Evolutionary conservation across 2,888 invertebrate genomes (phyloP).

Genomic region (Congeria kusceri): DNA sequence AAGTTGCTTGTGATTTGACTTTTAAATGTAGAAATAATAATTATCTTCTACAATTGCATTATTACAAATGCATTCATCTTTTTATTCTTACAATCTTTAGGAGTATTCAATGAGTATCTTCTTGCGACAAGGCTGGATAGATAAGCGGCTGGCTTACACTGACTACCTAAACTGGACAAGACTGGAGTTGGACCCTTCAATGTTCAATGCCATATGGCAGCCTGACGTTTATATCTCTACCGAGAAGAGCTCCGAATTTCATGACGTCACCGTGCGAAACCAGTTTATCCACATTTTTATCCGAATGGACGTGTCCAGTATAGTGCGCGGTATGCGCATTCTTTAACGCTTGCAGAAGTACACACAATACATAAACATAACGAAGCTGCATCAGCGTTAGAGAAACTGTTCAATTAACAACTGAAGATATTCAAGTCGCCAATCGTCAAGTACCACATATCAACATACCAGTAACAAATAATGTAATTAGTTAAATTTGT

Average conservation of each 20-base stretch:
- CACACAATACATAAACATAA: not conserved
- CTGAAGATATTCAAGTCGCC: too few relatives aligned
- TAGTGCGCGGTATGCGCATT: conserved; percentile 46
- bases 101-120: conserved; percentile 59
- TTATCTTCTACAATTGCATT: too few relatives aligned
- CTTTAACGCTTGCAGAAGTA: not conserved
- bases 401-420: too few relatives aligned
- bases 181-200: conserved; percentile 25
- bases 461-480: too few relatives aligned
- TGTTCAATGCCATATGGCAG: conserved; percentile 26
- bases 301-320: conserved; percentile 46
- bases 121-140: conserved; percentile 50
- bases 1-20: too few relatives aligned
- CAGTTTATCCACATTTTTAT: conserved; percentile 45
- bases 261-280: conserved; percentile 48
- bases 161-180: conserved; percentile 23
- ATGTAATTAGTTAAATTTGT: too few relatives aligned
- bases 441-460: too few relatives aligned
- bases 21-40: too few relatives aligned
- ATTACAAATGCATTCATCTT: too few relatives aligned
- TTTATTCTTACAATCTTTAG: too few relatives aligned
- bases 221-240: conserved; percentile 44
- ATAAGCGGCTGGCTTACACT: conserved; percentile 34
- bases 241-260: conserved; percentile 46
- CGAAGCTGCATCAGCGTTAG: not conserved